phyloP scores from a whole-genome alignment of 2,797 vertebrate genomes.

The Sebastes baramenuke region DNA sequence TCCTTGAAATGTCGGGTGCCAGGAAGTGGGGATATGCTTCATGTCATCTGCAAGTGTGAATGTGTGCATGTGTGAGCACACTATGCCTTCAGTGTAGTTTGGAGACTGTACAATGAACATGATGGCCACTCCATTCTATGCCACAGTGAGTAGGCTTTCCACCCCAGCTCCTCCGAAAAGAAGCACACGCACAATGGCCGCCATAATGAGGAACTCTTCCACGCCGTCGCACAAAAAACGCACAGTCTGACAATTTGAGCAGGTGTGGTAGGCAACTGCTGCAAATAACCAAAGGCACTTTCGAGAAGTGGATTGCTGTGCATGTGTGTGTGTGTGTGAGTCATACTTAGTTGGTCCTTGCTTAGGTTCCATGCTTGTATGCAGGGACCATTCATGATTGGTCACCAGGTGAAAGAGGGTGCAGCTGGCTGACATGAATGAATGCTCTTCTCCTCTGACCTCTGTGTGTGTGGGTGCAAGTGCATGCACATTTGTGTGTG shows the following conservation, averaged over 20 bases:
- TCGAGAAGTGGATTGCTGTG: constrained; percentile 15
- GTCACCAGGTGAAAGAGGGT: constrained; percentile 77
- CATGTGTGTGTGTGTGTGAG: constrained; percentile 1
- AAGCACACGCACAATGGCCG: constrained; percentile 71
- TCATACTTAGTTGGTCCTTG: constrained; percentile 49
- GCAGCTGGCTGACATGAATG: constrained; percentile 77
- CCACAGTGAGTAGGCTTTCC: constrained; percentile 76
- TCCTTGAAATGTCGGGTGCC: constrained; percentile 55
- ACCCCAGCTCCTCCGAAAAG: constrained; percentile 77
- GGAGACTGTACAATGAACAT: constrained; percentile 63
- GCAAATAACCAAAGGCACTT: constrained; percentile 55
- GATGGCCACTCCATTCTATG: constrained; percentile 53
- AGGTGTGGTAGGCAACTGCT: constrained; percentile 69
- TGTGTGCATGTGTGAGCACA: constrained; percentile 56
- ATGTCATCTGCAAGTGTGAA: constrained; percentile 52
- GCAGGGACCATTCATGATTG: constrained; percentile 61
- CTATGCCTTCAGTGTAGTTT: constrained; percentile 34
- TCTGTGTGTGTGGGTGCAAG: constrained; percentile 8
- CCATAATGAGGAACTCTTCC: constrained; percentile 78
- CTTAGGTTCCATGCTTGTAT: constrained; percentile 46
- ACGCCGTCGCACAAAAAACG: constrained; percentile 58
- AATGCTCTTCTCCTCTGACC: constrained; percentile 61
- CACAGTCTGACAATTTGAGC: constrained; percentile 65
- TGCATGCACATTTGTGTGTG: constrained; percentile 1
- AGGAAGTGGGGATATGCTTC: constrained; percentile 67